Evolutionary conservation across 2,888 invertebrate genomes (phyloP), one percentile per base, ranked within the genome.

Genomic region (Zootermopsis nevadensis): DNA sequence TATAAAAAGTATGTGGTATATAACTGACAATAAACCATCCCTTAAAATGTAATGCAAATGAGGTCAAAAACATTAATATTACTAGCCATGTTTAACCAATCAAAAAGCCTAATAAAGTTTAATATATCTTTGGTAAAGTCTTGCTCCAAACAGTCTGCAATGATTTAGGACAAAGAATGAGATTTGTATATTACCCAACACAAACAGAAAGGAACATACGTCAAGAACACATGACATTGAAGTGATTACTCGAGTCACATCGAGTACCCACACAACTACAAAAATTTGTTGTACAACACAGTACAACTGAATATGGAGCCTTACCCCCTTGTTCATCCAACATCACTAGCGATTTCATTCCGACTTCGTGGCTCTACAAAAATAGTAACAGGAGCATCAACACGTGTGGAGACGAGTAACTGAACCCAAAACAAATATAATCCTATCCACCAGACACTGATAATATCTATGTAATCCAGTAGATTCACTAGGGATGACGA

Each of bases 271-370:
- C 79, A 79, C 79, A 79, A 33, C 79, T 79, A 79, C 79, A 79
- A n/a, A 79, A 79, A 66, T 66, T n/a, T 33, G 79, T 79, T 79
- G 79, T 79, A 79, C 79, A 66, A 79, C 60, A 60, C 10, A 79
- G 66, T 66, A 79, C 79, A 79, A 79, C 79, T 66, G 33, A 66
- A 60, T 60, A 66, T 79, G 87, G 87, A 94, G 94, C 94, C 97
- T 97, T 97, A 98, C 98, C 98, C 96, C 98, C 99, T 96, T 99
- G 99, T 94, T 99, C 98, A 94, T 99, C 99, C 95, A 99, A 95
- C 95, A 98, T 98, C 92, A 99, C 98, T 94, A 99, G 96, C 93
- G 98, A 97, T 94, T 97, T 97, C 95, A 99, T 99, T 92, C 98
- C 98, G 92, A 98, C 98, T 94, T 99, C 98, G 94, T 98, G 98